Conservation (phyloP, 2,888 invertebrate genomes). For the Athalia circularis region DNA sequence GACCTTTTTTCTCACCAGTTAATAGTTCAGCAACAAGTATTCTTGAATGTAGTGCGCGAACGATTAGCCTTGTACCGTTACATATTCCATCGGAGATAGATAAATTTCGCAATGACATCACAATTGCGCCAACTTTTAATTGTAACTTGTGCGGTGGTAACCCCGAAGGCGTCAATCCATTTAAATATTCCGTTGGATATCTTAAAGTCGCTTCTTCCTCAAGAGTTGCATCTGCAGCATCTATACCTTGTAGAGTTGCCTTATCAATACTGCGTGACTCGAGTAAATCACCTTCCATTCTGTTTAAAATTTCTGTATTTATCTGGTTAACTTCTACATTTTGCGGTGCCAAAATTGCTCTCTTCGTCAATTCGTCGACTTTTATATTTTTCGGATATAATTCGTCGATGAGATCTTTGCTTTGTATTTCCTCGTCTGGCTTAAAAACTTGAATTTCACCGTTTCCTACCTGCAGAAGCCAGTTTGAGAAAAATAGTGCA, state of each 20-base stretch:
- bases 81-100: too few relatives aligned
- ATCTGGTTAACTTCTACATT: conserved; percentile 44
- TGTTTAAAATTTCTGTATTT: conserved; percentile 32
- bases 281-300: conserved; percentile 5
- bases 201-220: too few relatives aligned
- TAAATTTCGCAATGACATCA: too few relatives aligned
- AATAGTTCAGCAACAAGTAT: too few relatives aligned
- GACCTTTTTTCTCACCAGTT: too few relatives aligned
- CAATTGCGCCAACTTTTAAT: too few relatives aligned
- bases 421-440: conserved; percentile 5
- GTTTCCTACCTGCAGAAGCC: conserved; percentile 46
- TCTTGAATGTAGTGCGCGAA: too few relatives aligned
- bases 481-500: too few relatives aligned
- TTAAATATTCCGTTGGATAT: too few relatives aligned
- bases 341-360: conserved; percentile 45
- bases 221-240: background rate
- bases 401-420: conserved; percentile 20
- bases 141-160: too few relatives aligned
- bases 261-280: conserved; percentile 33
- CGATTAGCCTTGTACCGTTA: too few relatives aligned
- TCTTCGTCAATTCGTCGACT: conserved; percentile 24
- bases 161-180: too few relatives aligned
- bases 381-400: conserved; percentile 36
- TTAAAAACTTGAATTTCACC: conserved; percentile 17
- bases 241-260: background rate